phyloP scores from a whole-genome alignment of 2,797 vertebrate species.

The Gorsachius magnificus region DNA sequence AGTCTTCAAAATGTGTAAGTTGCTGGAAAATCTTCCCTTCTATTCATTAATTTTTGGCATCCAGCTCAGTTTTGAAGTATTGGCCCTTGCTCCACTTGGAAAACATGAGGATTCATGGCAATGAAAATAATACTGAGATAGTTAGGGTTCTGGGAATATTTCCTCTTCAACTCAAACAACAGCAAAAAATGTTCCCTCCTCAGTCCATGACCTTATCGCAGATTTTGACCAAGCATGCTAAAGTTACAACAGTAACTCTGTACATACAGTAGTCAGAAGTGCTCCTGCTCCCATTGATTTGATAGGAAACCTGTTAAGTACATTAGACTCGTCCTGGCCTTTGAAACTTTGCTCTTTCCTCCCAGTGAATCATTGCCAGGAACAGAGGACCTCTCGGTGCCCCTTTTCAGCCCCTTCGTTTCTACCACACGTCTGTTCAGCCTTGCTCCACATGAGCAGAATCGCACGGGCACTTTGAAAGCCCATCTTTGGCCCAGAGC shows the following conservation, averaged over 20 bases:
- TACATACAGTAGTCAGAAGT: not conserved
- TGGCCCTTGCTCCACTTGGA: not conserved
- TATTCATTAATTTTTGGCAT: not conserved
- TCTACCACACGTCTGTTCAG: not conserved
- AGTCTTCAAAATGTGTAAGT: not conserved
- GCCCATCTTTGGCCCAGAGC: not conserved
- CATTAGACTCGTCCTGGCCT: not conserved
- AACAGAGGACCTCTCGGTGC: not conserved
- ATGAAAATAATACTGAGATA: not conserved
- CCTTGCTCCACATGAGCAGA: not conserved
- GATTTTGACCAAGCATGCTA: not conserved
- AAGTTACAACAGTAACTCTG: not conserved
- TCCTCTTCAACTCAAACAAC: not conserved
- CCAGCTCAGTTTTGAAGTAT: not conserved
- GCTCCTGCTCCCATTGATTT: not conserved
- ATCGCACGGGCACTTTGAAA: not conserved
- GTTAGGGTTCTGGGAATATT: not conserved
- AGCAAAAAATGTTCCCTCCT: not conserved
- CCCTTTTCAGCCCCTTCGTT: not conserved
- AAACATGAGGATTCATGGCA: not conserved
- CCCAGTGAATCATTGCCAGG: not conserved
- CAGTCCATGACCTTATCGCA: not conserved
- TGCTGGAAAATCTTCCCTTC: not conserved
- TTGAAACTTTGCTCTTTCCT: not conserved
- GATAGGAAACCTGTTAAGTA: not conserved